Evolutionary conservation across 1,140 invertebrate genomes (phyloP).

Genomic region (Eupristina koningsbergeri): DNA sequence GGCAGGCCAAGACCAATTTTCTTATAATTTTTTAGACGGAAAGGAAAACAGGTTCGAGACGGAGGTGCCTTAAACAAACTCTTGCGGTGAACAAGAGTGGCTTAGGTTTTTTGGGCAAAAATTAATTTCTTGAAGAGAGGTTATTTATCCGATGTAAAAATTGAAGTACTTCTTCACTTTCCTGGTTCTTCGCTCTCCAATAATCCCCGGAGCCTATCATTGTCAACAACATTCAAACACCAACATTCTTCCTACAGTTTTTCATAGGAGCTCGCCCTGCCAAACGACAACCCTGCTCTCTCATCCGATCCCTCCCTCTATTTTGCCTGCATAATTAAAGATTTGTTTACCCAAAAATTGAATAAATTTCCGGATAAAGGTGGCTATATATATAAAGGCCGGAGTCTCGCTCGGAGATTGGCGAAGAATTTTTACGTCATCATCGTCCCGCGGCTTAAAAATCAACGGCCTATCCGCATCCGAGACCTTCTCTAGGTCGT

Average conservation of each 20-base stretch:
- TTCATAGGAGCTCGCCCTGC: neutral
- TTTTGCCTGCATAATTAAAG: conserved; percentile 12
- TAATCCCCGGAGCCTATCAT: neutral
- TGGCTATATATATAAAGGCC: no score
- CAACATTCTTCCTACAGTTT: neutral
- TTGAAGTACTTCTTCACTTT: no score
- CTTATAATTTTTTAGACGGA: neutral
- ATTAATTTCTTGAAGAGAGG: neutral
- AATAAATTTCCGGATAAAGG: neutral
- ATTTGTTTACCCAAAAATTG: conserved; percentile 31
- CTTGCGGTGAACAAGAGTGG: neutral
- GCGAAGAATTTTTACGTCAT: conserved; percentile 29
- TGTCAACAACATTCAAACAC: neutral
- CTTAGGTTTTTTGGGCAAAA: neutral
- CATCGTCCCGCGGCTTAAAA: neutral
- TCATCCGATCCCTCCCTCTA: neutral
- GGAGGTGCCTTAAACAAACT: neutral
- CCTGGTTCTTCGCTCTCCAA: no score
- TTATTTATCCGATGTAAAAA: neutral
- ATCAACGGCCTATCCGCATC: neutral
- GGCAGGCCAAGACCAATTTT: neutral
- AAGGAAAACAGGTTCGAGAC: neutral
- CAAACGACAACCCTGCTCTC: neutral
- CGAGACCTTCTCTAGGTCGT: conserved; percentile 59
- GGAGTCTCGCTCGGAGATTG: neutral